Percentiles rank a stretch among this genome's conserved stretches.
phyloP scores from a whole-genome alignment of 2,113 vertebrate species.

The Tyrannus savana region DNA sequence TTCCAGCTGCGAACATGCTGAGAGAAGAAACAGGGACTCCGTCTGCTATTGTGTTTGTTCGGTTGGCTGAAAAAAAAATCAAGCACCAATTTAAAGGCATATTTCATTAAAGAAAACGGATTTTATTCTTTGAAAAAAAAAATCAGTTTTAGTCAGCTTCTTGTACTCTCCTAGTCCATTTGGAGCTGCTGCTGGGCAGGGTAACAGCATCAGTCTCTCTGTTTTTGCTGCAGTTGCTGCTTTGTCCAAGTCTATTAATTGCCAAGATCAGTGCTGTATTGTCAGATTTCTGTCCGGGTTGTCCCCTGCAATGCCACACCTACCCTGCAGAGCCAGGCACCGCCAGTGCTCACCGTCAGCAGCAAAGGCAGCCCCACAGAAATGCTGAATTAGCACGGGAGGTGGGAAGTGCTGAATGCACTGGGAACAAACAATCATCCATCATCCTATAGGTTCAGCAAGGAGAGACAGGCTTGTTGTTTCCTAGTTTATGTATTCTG shows the following conservation, averaged over 20 bases:
- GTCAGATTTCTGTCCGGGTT: neutral
- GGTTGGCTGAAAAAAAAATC: neutral
- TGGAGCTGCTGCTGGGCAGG: neutral
- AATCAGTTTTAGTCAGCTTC: neutral
- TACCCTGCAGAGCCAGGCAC: neutral
- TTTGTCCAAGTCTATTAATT: neutral
- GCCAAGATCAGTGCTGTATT: neutral
- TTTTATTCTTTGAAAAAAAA: neutral
- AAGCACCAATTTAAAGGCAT: neutral
- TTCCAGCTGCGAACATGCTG: slow-evolving; percentile 16
- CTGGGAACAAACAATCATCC: neutral
- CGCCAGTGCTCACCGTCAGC: neutral
- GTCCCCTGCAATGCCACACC: neutral
- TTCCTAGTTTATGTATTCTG: neutral
- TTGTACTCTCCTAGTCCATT: neutral
- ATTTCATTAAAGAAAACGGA: neutral
- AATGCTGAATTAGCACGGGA: neutral
- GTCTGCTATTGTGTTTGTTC: slow-evolving; percentile 9
- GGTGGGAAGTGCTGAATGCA: neutral
- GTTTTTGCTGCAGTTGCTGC: neutral
- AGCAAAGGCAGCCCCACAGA: neutral
- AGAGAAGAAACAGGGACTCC: neutral
- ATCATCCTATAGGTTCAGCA: neutral
- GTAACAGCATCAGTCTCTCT: neutral
- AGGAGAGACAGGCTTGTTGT: neutral